phyloP scores from a whole-genome alignment of 2,113 vertebrate species.

The Phyllostomus discolor region DNA sequence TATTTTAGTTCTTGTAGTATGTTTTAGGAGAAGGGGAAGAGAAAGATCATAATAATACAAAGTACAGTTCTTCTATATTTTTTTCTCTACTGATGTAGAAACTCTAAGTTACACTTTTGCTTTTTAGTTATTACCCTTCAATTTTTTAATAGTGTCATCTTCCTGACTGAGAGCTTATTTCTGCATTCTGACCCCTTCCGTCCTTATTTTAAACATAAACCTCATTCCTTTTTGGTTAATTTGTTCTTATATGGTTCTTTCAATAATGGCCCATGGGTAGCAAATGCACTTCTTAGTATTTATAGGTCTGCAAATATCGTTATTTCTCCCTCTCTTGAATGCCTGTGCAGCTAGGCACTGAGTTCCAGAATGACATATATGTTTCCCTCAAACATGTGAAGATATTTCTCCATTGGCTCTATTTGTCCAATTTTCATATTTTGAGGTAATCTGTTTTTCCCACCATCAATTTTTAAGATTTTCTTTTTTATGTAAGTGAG shows the following conservation, averaged over 20 bases:
- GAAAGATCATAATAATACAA: neutral
- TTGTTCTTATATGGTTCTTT: neutral
- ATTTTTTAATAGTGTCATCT: slow-evolving; percentile 2
- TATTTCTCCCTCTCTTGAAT: neutral
- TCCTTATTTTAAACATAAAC: neutral
- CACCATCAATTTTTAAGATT: neutral
- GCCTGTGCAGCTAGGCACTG: neutral
- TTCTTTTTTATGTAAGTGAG: neutral
- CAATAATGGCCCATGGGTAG: neutral
- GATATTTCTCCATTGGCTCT: neutral
- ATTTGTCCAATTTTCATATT: neutral
- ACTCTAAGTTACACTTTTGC: neutral
- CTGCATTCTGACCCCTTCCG: neutral
- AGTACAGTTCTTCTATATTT: neutral
- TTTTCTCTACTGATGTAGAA: neutral
- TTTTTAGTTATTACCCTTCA: neutral
- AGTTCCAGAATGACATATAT: neutral
- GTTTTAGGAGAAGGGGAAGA: neutral
- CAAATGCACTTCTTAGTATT: neutral
- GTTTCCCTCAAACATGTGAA: neutral
- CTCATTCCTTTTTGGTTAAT: neutral
- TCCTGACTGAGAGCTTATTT: neutral
- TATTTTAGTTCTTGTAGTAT: neutral
- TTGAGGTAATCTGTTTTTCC: neutral
- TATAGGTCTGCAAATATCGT: neutral